Percentiles rank a stretch among this genome's conserved stretches.
Evolutionary conservation across 2,797 vertebrate species (phyloP).

Genomic region (Takifugu ocellatus): DNA sequence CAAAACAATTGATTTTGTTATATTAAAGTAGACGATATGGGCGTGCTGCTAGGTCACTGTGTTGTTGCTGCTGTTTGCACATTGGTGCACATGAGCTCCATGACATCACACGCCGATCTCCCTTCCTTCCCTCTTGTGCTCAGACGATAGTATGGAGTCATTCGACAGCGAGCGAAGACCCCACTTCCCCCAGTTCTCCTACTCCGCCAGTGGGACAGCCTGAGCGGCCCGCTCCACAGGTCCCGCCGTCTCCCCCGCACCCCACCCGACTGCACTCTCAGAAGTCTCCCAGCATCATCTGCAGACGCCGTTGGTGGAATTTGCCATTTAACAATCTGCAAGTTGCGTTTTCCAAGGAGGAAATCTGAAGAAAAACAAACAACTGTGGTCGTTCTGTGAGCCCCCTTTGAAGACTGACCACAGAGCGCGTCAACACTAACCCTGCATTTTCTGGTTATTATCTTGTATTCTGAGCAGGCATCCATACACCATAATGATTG

Average conservation of each 20-base stretch:
- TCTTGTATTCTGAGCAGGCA: conserved; percentile 56
- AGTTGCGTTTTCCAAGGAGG: conserved; percentile 53
- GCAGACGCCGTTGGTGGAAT: conserved; percentile 65
- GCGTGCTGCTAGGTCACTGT: too few species aligned
- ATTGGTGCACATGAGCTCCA: too few species aligned
- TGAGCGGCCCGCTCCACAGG: conserved; percentile 72
- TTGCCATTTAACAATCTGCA: conserved; percentile 72
- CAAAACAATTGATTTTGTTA: too few species aligned
- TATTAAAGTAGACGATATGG: too few species aligned
- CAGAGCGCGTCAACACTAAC: conserved; percentile 66
- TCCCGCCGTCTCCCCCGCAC: conserved; percentile 41
- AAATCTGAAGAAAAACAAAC: conserved; percentile 56
- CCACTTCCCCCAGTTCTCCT: conserved; percentile 98
- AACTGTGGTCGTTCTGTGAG: conserved; percentile 55
- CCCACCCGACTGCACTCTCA: conserved; percentile 80
- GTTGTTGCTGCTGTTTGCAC: too few species aligned
- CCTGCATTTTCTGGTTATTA: conserved; percentile 61
- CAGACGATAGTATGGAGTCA: conserved; percentile 94
- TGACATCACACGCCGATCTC: not conserved
- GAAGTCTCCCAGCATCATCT: conserved; percentile 63
- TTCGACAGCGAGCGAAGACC: conserved; percentile 93
- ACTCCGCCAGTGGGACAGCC: conserved; percentile 95
- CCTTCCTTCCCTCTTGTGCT: conserved; percentile 7
- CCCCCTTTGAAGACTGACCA: conserved; percentile 58
- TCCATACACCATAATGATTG: conserved; percentile 44